Percentiles rank a stretch among this genome's conserved stretches.
Conservation (phyloP, 2,797 vertebrate species). For the Sebastes hopkinsi region DNA sequence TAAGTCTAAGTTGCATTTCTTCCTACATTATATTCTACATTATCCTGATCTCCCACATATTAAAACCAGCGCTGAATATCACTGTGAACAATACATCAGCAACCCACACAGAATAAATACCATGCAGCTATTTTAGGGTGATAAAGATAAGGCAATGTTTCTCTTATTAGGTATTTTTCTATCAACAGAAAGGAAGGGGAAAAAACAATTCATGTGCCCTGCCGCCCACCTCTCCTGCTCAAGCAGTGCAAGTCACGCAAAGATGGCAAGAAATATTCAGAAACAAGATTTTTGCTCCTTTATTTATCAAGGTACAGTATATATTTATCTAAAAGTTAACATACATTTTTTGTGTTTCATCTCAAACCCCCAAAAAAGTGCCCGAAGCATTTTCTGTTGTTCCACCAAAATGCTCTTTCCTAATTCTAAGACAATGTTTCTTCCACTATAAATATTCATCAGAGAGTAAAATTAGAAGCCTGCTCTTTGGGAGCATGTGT, state of each 20-base stretch:
- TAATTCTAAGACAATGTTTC: slow-evolving; percentile 57
- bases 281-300: not conserved
- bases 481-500: slow-evolving; percentile 42
- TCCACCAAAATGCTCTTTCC: slow-evolving; percentile 36
- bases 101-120: not conserved
- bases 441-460: slow-evolving; percentile 74
- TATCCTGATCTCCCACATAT: not conserved
- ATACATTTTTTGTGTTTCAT: not conserved
- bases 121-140: not conserved
- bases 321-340: not conserved
- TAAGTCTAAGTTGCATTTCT: not conserved
- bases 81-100: not conserved
- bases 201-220: not conserved
- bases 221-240: not conserved
- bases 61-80: not conserved
- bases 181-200: not conserved
- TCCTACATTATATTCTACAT: not conserved
- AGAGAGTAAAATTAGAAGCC: slow-evolving; percentile 71
- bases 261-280: not conserved
- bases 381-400: slow-evolving; percentile 17
- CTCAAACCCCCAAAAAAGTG: not conserved
- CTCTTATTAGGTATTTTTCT: not conserved
- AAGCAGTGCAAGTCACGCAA: not conserved
- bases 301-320: not conserved
- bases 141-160: not conserved